Evolutionary conservation across 2,888 invertebrate genomes (phyloP).

Genomic region (Drosophila birchii): DNA sequence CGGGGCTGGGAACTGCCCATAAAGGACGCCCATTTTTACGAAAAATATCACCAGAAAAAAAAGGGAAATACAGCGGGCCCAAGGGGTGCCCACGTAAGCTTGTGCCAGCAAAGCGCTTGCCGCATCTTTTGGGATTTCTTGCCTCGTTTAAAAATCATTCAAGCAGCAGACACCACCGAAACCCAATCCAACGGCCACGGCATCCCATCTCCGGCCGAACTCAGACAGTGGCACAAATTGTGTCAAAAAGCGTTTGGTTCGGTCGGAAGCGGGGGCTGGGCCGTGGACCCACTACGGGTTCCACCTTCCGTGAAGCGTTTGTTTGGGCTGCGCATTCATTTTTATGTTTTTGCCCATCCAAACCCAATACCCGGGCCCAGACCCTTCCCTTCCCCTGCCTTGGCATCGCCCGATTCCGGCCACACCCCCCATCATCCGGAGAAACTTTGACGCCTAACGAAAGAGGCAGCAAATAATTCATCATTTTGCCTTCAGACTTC

Average conservation of each 20-base stretch:
- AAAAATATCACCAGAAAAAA: slow-evolving; percentile 54
- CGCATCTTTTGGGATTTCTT: slow-evolving; percentile 82
- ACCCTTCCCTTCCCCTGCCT: not conserved
- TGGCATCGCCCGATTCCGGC: slow-evolving; percentile 5
- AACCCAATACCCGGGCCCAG: slow-evolving; percentile 12
- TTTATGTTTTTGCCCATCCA: slow-evolving; percentile 76
- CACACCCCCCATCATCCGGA: slow-evolving; percentile 13
- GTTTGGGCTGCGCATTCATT: slow-evolving; percentile 70
- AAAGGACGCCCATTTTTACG: slow-evolving; percentile 51
- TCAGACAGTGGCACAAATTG: slow-evolving; percentile 78
- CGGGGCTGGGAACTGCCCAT: slow-evolving; percentile 42
- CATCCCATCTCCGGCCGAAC: slow-evolving; percentile 24
- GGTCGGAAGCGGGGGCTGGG: slow-evolving; percentile 1
- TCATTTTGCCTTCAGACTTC: slow-evolving; percentile 76
- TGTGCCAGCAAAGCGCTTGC: slow-evolving; percentile 74
- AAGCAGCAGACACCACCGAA: slow-evolving; percentile 80
- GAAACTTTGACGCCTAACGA: slow-evolving; percentile 79
- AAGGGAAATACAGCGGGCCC: slow-evolving; percentile 30
- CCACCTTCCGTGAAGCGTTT: slow-evolving; percentile 65
- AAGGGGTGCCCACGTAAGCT: slow-evolving; percentile 69
- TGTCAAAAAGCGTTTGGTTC: slow-evolving; percentile 70
- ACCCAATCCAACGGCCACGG: slow-evolving; percentile 35
- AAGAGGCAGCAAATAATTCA: slow-evolving; percentile 82
- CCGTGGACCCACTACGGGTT: slow-evolving; percentile 33
- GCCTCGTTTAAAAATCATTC: slow-evolving; percentile 83